These are phyloP conservation scores for Papilio elwesi DNA, from an alignment of 2,888 invertebrate species.

Conservation along the genomic window DNA sequence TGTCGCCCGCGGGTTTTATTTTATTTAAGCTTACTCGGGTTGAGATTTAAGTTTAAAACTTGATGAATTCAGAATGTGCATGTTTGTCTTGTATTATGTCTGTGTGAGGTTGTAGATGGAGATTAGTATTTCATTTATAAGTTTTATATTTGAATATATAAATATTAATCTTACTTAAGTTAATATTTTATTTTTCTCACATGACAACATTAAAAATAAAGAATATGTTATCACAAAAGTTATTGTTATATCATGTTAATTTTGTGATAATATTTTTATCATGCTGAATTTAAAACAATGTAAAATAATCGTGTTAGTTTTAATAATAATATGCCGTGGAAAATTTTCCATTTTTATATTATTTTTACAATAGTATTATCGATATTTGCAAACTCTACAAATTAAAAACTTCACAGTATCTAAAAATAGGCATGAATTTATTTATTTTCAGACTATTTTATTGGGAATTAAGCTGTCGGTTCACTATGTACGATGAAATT, in stretches of 20 bases:
- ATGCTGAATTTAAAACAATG: background rate
- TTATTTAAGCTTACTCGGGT: background rate
- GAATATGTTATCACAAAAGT: background rate
- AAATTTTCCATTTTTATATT: too few relatives aligned
- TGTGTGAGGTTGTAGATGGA: background rate
- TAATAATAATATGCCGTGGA: too few relatives aligned
- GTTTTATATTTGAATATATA: background rate
- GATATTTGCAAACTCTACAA: background rate
- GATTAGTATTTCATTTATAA: slow-evolving; percentile 5
- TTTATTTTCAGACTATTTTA: background rate
- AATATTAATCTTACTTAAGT: background rate
- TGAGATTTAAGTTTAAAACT: background rate
- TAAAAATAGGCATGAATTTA: background rate
- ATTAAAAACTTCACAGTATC: background rate
- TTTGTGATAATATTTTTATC: slow-evolving; percentile 1
- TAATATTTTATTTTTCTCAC: background rate
- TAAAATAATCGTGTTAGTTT: background rate
- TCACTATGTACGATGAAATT: slow-evolving; percentile 9
- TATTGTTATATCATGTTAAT: slow-evolving; percentile 2
- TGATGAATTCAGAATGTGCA: background rate
- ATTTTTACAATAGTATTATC: too few relatives aligned
- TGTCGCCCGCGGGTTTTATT: too few relatives aligned
- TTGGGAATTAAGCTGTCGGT: background rate
- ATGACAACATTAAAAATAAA: background rate
- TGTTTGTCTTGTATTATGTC: background rate